A percentile compares a stretch with the other conserved stretches of the same genome.
These are phyloP conservation scores for Brachystomella parvula DNA, from an alignment of 1,140 invertebrate species.

Conservation along the genomic window DNA sequence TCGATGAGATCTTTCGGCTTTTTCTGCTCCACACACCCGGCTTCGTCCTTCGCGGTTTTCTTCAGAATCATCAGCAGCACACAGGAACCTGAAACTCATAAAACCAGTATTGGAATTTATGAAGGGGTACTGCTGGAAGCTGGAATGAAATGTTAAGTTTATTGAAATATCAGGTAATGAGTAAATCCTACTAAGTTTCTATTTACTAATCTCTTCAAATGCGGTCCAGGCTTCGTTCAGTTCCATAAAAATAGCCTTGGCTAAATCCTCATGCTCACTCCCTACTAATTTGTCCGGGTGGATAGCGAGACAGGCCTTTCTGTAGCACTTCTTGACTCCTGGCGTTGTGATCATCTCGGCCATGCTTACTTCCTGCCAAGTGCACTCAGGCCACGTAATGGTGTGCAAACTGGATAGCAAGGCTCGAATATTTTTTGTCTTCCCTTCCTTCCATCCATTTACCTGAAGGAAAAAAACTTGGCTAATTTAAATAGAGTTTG, in stretches of 20 bases:
- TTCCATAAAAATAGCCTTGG: constrained; percentile 97
- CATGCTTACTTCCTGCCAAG: constrained; percentile 90
- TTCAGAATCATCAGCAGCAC: no score
- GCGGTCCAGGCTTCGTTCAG: constrained; percentile 96
- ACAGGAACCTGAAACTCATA: no score
- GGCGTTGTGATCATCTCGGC: constrained; percentile 77
- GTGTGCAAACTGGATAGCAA: constrained; percentile 87
- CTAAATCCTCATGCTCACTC: constrained; percentile 78
- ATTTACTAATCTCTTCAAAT: constrained; percentile 59
- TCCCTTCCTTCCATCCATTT: constrained; percentile 82
- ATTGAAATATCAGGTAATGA: no score
- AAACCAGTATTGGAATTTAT: no score
- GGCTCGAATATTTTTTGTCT: constrained; percentile 91
- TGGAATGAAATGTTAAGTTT: neutral
- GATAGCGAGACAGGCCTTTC: constrained; percentile 89
- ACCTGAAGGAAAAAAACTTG: constrained; percentile 45
- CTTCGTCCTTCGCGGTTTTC: no score
- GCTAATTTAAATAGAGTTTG: neutral
- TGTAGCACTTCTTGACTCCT: constrained; percentile 93
- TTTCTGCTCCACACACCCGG: no score
- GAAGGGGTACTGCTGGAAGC: no score
- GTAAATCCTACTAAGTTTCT: no score
- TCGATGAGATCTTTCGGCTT: no score
- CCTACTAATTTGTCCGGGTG: constrained; percentile 98
- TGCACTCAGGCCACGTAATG: constrained; percentile 86